Evolutionary conservation across 1,140 invertebrate genomes (phyloP), one percentile per base, ranked within the genome.

Genomic region (Drosophila kepulauana): DNA sequence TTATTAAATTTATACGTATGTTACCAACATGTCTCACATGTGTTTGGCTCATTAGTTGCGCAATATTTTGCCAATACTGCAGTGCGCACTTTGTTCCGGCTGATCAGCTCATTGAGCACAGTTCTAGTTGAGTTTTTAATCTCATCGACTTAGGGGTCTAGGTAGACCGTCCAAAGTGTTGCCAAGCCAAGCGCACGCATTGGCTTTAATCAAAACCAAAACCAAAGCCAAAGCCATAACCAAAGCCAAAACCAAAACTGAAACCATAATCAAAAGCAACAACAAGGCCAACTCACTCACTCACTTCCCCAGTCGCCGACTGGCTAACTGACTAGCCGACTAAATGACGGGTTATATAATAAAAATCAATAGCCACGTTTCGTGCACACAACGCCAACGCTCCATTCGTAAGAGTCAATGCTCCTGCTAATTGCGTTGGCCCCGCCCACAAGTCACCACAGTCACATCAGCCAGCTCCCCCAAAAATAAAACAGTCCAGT

Each of bases 91-190:
- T 78, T 72, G 72, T 87, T 89, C 85, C 84, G 68, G 80, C 70
- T 87, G 84, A 87, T 84, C 84, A 84, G 84, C 85, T 87, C 84
- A 87, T 87, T 87, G 80, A 51, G 78, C 84, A 89, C 69, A 63
- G 13, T 25, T 63, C 62, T 62, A 77, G 70, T 70, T 67, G 35
- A 49, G 62, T 33, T 66, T 71, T 59, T 51, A 63, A 63, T 75
- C 51, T 70, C 57, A 45, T 75, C 58, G 58, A 57, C 56, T 66
- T 66, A 25, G 3, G 62, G 6, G 3, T 13, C 13, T 49, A 28
- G 20, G 20, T 25, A 25, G 20, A 25, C 16, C 41, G 15, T 5
- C 56, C 56, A 54, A 54, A 67, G 13, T 52, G 30, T 35, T 79
- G 49, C 13, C 49, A 66, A 78, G 33, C 63, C 35, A 78, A 69